Evolutionary conservation across 2,113 vertebrate genomes (phyloP), one percentile per base, ranked within the genome.

Genomic region (Patagioenas fasciata): DNA sequence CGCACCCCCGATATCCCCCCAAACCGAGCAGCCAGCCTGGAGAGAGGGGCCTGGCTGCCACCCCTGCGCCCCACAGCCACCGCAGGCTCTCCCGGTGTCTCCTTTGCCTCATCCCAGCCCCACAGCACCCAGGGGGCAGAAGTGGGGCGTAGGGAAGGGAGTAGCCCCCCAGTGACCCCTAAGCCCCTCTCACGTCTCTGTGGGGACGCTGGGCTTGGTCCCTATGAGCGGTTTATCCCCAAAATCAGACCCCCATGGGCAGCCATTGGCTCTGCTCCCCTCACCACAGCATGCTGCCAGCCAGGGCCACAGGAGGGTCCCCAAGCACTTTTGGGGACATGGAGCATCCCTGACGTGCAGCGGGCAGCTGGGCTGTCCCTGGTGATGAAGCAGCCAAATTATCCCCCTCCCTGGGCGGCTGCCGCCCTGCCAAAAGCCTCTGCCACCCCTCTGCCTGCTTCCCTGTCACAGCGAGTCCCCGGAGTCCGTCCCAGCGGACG

Each of bases 401-500:
- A 18, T 23, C 53, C 47, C 47, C 34, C 14, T 50, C 19, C n/a
- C 23, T 19, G 2, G 21, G 34, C 3, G 15, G 40, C 26, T 48
- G 91, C 58, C 47, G 72, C 62, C 48, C 48, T 53, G 15, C 51
- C 51, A 32, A 32, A 36, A 1, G 2, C 42, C 32, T 32, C 40
- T 48, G 66, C 15, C 66, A 36, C 53, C 66, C 34, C 5, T 1
- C 48, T 25, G n/a, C 29, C 60, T 1, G 5, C 38, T 48, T 26
- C 44, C 31, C 38, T 2, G 5, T 15, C 28, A 8, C 1, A 0
- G 11, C 3, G 11, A 20, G 25, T 21, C 25, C 20, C 67, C 67
- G 24, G 40, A 4, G 29, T 15, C 36, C 0, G 0, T 20, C 6
- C 17, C 6, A 0, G 56, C 0, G 0, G 32, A 29, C 11, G 25